Evolutionary conservation across 1,140 invertebrate species (phyloP).

Genomic region (Anastrepha obliqua): DNA sequence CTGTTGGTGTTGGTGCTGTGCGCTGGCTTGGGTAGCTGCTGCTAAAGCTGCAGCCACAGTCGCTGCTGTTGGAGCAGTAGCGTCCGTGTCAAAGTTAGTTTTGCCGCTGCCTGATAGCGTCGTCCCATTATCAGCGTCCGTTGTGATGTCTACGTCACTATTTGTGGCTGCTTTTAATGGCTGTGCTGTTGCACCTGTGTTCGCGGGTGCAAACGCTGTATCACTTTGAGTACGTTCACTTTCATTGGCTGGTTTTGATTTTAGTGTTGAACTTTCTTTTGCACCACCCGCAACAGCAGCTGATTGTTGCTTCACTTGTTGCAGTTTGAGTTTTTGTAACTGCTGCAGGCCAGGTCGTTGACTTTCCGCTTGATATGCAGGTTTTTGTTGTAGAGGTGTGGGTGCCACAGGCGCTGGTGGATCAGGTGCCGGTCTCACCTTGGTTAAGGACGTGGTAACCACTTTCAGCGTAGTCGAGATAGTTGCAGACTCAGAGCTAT

Average conservation of each 20-base stretch:
- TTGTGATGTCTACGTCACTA: slow-evolving; percentile 15
- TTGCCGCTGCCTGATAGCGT: background rate
- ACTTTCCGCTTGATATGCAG: slow-evolving; percentile 54
- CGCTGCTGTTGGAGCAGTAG: slow-evolving; percentile 37
- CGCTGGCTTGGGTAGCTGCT: background rate
- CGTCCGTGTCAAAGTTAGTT: background rate
- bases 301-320: slow-evolving; percentile 3
- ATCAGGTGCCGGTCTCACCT: background rate
- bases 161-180: background rate
- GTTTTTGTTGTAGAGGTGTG: slow-evolving; percentile 54
- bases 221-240: slow-evolving; percentile 49
- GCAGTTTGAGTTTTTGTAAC: background rate
- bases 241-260: slow-evolving; percentile 55
- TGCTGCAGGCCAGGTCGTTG: slow-evolving; percentile 41
- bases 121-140: background rate
- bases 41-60: slow-evolving; percentile 8
- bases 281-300: background rate
- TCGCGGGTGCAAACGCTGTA: slow-evolving; percentile 57
- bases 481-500: slow-evolving; percentile 32
- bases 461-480: slow-evolving; percentile 58
- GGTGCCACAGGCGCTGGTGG: slow-evolving; percentile 48
- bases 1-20: background rate
- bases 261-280: slow-evolving; percentile 58
- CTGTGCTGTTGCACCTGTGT: slow-evolving; percentile 54
- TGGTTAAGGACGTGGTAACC: slow-evolving; percentile 51